These are phyloP conservation scores for Xerus inauris DNA, from an alignment of 2,113 vertebrate species.

Conservation along the genomic window DNA sequence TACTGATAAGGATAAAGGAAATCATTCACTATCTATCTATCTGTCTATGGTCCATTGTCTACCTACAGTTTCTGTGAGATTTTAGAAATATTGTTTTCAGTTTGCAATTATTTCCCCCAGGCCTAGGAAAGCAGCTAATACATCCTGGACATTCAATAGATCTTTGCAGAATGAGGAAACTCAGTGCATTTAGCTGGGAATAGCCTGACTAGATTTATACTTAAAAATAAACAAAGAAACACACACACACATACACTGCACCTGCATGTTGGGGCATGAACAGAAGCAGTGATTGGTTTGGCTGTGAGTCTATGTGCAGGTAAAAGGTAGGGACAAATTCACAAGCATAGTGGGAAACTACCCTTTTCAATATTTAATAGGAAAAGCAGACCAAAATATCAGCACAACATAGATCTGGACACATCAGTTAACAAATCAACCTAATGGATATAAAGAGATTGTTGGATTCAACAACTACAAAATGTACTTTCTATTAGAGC, in stretches of 20 bases:
- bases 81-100: background rate
- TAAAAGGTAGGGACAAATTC: background rate
- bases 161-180: background rate
- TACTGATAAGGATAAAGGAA: background rate
- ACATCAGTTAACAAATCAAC: background rate
- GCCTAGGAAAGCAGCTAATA: background rate
- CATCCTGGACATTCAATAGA: background rate
- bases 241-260: background rate
- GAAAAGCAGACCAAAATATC: background rate
- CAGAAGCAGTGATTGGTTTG: background rate
- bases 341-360: background rate
- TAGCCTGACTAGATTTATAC: background rate
- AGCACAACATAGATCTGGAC: background rate
- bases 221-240: background rate
- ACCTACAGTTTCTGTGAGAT: background rate
- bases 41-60: background rate
- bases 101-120: background rate
- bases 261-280: background rate
- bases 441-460: background rate
- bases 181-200: too few species aligned
- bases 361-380: background rate
- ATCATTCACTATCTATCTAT: background rate
- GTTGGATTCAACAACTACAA: background rate
- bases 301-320: rapidly evolving
- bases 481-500: background rate